Base-by-base conservation (phyloP, 2,888 invertebrate species). In the Agonum fuliginosum region DNA sequence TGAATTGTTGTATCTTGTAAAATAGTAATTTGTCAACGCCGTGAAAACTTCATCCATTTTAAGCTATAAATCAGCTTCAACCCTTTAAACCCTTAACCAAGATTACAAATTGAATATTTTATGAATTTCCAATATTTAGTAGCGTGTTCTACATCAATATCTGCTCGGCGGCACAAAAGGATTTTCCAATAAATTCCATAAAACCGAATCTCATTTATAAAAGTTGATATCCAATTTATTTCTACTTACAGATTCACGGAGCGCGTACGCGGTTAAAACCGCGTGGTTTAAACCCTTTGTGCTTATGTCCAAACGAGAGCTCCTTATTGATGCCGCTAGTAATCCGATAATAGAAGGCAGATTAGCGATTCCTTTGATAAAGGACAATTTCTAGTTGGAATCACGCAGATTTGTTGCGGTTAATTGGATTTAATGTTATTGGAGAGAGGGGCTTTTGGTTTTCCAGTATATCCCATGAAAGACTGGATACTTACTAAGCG, bases 171-270 rank as follows among this genome's bases (percentile, higher is more conserved):
- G 48, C 22, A 48, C 30, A 46, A 71, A 71, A 48, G 46, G 71
- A 71, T 71, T 51, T 71, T 71, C 71, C 69, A 51, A 71, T 71
- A 71, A 71, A 71, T 71, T 71, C 71, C 48, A 51, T 71, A 71
- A 48, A 71, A 46, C 30, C 22, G 17, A 48, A 71, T 71, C 70
- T 71, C 46, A 71, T 71, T 71, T 71, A 48, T 71, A 51, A 48
- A 71, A 51, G 51, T 71, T 71, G 71, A 71, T 71, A 71, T 71
- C 71, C 71, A 71, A 71, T 71, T 71, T 71, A 30, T 71, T 51
- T 30, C 71, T 30, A 48, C 71, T 30, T 71, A 71, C 48, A 19
- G 70, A 67, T 41, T 67, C 41, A n/a, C 37, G 20, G 22, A n/a
- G n/a, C n/a, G n/a, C n/a, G 30, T 30, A 5, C 8, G 30, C 30